Evolutionary conservation across 2,113 vertebrate genomes (phyloP).

Genomic region (Myotis davidii): DNA sequence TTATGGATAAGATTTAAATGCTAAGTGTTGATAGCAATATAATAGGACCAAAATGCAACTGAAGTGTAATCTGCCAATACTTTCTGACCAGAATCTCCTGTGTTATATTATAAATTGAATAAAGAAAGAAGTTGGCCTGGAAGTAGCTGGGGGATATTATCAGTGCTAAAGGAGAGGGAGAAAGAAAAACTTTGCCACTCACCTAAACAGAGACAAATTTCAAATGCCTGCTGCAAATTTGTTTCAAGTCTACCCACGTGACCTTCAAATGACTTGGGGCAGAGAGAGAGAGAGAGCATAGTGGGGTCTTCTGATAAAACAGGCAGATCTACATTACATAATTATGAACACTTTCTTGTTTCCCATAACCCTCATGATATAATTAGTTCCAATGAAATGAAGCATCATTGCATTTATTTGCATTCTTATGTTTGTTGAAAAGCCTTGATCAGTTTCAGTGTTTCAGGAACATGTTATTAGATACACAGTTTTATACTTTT

Average conservation of each 20-base stretch:
- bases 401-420: not conserved
- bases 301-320: not conserved
- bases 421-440: constrained; percentile 8
- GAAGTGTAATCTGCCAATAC: not conserved
- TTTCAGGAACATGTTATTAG: constrained; percentile 82
- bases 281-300: not conserved
- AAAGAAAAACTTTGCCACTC: not conserved
- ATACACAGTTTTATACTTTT: constrained; percentile 81
- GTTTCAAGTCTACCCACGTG: not conserved
- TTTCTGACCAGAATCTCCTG: not conserved
- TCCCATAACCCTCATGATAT: not conserved
- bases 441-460: constrained; percentile 65
- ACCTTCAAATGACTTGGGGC: not conserved
- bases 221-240: not conserved
- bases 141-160: not conserved
- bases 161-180: not conserved
- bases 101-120: not conserved
- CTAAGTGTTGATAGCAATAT: not conserved
- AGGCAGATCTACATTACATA: not conserved
- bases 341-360: constrained; percentile 24
- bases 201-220: not conserved
- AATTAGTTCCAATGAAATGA: not conserved
- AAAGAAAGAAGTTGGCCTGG: not conserved
- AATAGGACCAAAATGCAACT: not conserved
- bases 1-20: not conserved